Conservation (phyloP, 2,888 invertebrate genomes). For the Orthosia gracilis region DNA sequence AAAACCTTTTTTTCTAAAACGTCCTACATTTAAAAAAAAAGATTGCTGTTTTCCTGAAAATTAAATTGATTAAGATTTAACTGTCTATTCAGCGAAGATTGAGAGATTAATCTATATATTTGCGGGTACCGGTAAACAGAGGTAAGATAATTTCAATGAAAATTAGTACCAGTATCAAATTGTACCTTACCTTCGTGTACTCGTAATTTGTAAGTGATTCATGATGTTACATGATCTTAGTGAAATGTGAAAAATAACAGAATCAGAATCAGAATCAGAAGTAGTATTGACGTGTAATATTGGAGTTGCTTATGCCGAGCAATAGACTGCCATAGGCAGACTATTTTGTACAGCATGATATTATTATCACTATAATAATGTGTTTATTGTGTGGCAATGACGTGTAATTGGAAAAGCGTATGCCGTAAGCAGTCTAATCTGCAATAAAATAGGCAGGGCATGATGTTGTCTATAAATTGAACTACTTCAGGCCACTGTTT, state of each 20-base stretch:
- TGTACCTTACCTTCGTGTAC: slow-evolving; percentile 40
- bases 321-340: background rate
- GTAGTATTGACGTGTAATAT: background rate
- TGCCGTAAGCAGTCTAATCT: too few relatives aligned
- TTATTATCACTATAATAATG: too few relatives aligned
- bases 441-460: background rate
- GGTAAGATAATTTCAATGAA: slow-evolving; percentile 40
- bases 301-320: background rate
- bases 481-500: too few relatives aligned
- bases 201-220: slow-evolving; percentile 24
- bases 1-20: too few relatives aligned
- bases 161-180: slow-evolving; percentile 53
- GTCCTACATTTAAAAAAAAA: too few relatives aligned
- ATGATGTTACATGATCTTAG: slow-evolving; percentile 37
- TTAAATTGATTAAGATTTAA: slow-evolving; percentile 17
- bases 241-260: too few relatives aligned
- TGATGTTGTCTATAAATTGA: background rate
- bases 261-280: too few relatives aligned
- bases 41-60: background rate
- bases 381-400: too few relatives aligned
- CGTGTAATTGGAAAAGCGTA: too few relatives aligned
- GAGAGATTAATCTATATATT: slow-evolving; percentile 49
- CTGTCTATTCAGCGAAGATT: background rate
- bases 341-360: too few relatives aligned
- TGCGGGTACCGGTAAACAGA: slow-evolving; percentile 36